Conservation (phyloP, 2,113 vertebrate species). For the Myotis davidii region DNA sequence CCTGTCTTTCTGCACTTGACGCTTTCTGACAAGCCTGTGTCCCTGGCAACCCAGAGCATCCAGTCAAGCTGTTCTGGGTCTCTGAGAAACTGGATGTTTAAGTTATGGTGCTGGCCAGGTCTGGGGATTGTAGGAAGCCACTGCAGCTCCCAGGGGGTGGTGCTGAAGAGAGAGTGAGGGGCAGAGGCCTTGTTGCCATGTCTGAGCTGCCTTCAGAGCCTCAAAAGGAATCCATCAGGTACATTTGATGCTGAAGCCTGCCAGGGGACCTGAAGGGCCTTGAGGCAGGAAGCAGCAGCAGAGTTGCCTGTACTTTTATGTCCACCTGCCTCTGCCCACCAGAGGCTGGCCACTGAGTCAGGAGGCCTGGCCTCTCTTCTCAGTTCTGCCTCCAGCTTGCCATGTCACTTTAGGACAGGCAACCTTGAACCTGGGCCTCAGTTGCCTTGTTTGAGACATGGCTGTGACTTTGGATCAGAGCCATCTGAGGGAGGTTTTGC, state of each 20-base stretch:
- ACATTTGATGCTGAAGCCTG: neutral
- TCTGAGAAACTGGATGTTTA: neutral
- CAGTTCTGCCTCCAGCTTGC: neutral
- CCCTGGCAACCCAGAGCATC: neutral
- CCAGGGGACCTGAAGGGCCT: neutral
- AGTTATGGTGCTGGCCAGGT: neutral
- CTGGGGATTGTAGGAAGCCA: neutral
- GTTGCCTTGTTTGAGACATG: neutral
- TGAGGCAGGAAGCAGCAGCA: neutral
- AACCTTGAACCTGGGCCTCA: neutral
- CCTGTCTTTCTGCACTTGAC: neutral
- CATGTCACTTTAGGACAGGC: neutral
- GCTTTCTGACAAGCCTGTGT: neutral
- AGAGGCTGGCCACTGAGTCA: neutral
- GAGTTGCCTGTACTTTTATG: too few relatives aligned
- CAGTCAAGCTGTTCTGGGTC: neutral
- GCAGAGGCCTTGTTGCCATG: neutral
- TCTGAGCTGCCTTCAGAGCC: neutral
- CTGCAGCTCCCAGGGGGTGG: neutral
- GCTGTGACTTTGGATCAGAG: neutral
- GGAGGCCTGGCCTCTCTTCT: neutral
- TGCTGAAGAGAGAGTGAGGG: neutral
- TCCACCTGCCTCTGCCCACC: neutral
- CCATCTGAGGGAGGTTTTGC: neutral
- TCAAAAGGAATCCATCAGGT: neutral